Evolutionary conservation across 2,797 vertebrate species (phyloP), one percentile per base, ranked within the genome.

Genomic region (Lutjanus campechanus): DNA sequence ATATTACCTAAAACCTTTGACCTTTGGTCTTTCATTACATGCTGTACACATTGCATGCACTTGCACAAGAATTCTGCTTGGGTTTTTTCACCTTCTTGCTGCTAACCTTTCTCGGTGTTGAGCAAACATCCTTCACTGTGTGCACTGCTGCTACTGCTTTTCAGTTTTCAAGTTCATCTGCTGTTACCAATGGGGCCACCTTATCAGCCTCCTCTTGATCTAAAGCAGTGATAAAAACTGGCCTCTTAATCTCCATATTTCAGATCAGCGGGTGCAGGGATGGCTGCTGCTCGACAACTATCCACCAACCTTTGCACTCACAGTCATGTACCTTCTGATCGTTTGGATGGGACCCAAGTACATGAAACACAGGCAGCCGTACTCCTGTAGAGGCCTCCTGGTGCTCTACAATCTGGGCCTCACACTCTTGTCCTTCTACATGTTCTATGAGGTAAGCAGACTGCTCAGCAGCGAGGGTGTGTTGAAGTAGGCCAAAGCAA

Each of bases 321-420:
- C 97, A 62, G 77, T 91, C 79, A 87, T 97, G 65, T 99, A 99
- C 94, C 96, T 99, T 81, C 92, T 99, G 86, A 95, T 98, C 0
- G 96, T 99, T 67, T 99, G 97, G 98, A 83, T 96, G 83, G 98
- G 98, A 89, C 98, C 98, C 79, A 98, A 97, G 91, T 98, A 97
- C 93, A 99, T 99, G 98, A 95, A 88, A 87, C 95, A 96, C 80
- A 96, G 95, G 82, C 95, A 95, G 70, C 96, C 98, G 0, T 95
- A 96, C 86, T 96, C 97, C 20, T 97, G 96, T 95, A 95, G 97
- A 87, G 93, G 96, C 15, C 78, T 97, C 90, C 92, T 99, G 83
- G 95, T 99, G 89, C 55, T 97, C 76, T 99, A 99, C 94, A 99
- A 99, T 93, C 92, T 98, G 71, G 96, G 96, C 85, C 96, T 99